A percentile compares a stretch with the other conserved stretches of the same genome.
phyloP scores from a whole-genome alignment of 1,140 invertebrate genomes.

The Bombus sylvicola region DNA sequence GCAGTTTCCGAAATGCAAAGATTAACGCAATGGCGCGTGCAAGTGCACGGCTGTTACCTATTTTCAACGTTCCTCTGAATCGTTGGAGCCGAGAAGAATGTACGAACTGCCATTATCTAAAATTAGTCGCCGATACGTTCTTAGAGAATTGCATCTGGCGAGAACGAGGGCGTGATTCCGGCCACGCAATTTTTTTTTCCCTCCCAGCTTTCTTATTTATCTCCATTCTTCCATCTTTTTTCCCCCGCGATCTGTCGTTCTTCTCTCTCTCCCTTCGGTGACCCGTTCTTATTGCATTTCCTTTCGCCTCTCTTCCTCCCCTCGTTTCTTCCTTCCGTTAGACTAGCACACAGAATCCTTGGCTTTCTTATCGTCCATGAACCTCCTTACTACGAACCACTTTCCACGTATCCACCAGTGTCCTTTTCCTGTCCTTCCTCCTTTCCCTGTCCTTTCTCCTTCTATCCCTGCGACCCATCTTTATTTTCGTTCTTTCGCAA shows the following conservation, averaged over 20 bases:
- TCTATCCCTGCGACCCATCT: constrained; percentile 28
- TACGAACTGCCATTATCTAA: constrained; percentile 1
- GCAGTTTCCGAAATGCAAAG: neutral
- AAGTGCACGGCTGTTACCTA: neutral
- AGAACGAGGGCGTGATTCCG: constrained; percentile 36
- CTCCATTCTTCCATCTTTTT: neutral
- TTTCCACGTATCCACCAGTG: neutral
- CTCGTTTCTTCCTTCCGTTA: neutral
- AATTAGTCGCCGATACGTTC: constrained; percentile 33
- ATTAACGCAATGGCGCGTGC: neutral
- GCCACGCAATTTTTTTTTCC: neutral
- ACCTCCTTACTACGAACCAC: neutral
- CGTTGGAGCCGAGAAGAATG: neutral
- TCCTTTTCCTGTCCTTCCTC: neutral
- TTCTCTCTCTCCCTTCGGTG: neutral
- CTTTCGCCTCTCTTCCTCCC: neutral
- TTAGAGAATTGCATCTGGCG: constrained; percentile 34
- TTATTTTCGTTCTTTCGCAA: constrained; percentile 67
- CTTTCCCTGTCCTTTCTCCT: too few species aligned
- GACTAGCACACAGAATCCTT: neutral
- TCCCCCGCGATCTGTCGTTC: neutral
- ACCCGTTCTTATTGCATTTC: constrained; percentile 39
- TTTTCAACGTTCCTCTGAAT: neutral
- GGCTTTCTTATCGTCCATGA: constrained; percentile 16
- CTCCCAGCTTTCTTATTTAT: constrained; percentile 2